phyloP scores from a whole-genome alignment of 2,888 invertebrate species.

The Scaptomyza reducta region DNA sequence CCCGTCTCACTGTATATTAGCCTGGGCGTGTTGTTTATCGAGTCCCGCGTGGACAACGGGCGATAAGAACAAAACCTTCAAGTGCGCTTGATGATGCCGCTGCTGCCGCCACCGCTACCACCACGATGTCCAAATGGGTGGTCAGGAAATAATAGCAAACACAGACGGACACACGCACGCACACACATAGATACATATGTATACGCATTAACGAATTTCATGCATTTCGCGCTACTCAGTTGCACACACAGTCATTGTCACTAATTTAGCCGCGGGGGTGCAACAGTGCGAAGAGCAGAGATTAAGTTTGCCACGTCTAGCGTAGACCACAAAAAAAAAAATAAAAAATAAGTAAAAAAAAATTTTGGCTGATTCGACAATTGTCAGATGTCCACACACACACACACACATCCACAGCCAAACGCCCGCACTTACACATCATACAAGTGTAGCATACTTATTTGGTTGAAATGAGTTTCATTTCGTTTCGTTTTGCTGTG shows the following conservation, averaged over 20 bases:
- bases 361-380: slow-evolving; percentile 55
- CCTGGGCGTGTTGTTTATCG: slow-evolving; percentile 52
- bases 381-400: slow-evolving; percentile 44
- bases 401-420: not conserved
- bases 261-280: slow-evolving; percentile 51
- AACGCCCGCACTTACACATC: not conserved
- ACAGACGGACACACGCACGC: slow-evolving; percentile 17
- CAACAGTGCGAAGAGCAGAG: slow-evolving; percentile 18
- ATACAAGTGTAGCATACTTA: slow-evolving; percentile 19
- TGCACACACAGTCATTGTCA: slow-evolving; percentile 37
- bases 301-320: slow-evolving; percentile 39
- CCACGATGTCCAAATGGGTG: slow-evolving; percentile 16
- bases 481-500: slow-evolving; percentile 18
- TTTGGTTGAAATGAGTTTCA: slow-evolving; percentile 31
- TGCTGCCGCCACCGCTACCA: not conserved
- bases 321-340: slow-evolving; percentile 6
- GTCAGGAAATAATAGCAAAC: slow-evolving; percentile 34
- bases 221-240: slow-evolving; percentile 29
- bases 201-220: slow-evolving; percentile 40
- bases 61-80: slow-evolving; percentile 74
- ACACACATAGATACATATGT: slow-evolving; percentile 5
- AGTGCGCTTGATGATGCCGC: slow-evolving; percentile 45
- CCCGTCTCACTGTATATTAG: slow-evolving; percentile 13
- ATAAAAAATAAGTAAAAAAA: slow-evolving; percentile 1
- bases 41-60: slow-evolving; percentile 56